Conservation (phyloP, 2,888 invertebrate species). For the Morinoia aosen region DNA sequence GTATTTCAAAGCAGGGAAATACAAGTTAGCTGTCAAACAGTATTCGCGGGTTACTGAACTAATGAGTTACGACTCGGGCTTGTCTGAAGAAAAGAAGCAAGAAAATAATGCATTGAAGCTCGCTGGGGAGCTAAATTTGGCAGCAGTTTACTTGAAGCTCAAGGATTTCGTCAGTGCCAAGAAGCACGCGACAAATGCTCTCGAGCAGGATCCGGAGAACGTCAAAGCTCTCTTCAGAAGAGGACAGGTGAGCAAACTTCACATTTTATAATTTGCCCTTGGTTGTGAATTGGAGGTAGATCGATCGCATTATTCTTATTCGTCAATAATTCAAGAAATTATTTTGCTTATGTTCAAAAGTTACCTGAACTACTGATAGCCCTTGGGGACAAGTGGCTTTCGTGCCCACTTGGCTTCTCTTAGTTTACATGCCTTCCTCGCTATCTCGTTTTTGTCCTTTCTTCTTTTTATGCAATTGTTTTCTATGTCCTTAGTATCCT, state of each 20-base stretch:
- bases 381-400: too few species aligned
- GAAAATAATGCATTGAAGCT: slow-evolving; percentile 77
- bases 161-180: slow-evolving; percentile 82
- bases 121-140: slow-evolving; percentile 84
- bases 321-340: slow-evolving; percentile 44
- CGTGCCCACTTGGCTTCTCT: not conserved
- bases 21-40: slow-evolving; percentile 84
- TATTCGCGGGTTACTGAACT: slow-evolving; percentile 83
- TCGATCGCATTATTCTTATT: too few species aligned
- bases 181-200: slow-evolving; percentile 82
- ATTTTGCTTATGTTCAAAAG: not conserved
- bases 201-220: slow-evolving; percentile 82
- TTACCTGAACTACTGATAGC: too few species aligned
- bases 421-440: not conserved
- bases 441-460: too few species aligned
- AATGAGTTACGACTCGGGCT: slow-evolving; percentile 76
- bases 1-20: slow-evolving; percentile 87
- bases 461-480: too few species aligned
- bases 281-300: not conserved
- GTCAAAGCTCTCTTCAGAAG: slow-evolving; percentile 92
- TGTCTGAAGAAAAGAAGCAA: slow-evolving; percentile 72
- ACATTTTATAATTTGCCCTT: not conserved
- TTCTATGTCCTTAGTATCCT: too few species aligned
- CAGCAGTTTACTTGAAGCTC: slow-evolving; percentile 84
- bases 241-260: slow-evolving; percentile 77